A percentile compares a stretch with the other conserved stretches of the same genome.
Conservation (phyloP, 2,113 vertebrate genomes). For the Nothoprocta pentlandii region DNA sequence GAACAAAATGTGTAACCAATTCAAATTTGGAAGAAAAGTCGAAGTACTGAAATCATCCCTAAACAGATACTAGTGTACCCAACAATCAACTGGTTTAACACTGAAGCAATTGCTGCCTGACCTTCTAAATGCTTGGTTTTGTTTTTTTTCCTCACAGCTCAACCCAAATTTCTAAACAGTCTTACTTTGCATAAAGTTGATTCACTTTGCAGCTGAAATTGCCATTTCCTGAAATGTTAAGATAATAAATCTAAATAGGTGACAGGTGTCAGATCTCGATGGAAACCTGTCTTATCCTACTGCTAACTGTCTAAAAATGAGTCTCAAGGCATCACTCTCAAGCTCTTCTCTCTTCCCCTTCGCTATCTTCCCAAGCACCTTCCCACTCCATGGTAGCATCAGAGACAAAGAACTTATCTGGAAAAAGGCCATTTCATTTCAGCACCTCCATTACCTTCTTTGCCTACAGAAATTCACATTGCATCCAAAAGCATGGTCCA, state of each 20-base stretch:
- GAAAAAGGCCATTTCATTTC: neutral
- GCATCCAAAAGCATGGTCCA: neutral
- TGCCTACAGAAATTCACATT: neutral
- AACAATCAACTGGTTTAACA: neutral
- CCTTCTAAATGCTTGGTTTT: neutral
- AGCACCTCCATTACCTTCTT: neutral
- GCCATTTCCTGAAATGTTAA: neutral
- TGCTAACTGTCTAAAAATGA: neutral
- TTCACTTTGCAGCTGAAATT: neutral
- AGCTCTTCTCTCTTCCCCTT: neutral
- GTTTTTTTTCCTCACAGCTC: neutral
- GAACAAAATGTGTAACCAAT: neutral
- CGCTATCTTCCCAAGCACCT: neutral
- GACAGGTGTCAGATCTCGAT: neutral
- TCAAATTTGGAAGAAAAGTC: neutral
- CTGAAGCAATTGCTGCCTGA: neutral
- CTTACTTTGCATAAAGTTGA: neutral
- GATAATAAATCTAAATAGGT: neutral
- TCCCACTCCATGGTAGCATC: neutral
- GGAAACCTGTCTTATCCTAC: neutral
- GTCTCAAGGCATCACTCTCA: neutral
- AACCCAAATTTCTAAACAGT: neutral
- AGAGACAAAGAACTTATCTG: neutral
- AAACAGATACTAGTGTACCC: conserved; percentile 50
- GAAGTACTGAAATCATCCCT: neutral